Evolutionary conservation across 2,113 vertebrate species (phyloP), one percentile per base, ranked within the genome.

Genomic region (Amphiprion percula): DNA sequence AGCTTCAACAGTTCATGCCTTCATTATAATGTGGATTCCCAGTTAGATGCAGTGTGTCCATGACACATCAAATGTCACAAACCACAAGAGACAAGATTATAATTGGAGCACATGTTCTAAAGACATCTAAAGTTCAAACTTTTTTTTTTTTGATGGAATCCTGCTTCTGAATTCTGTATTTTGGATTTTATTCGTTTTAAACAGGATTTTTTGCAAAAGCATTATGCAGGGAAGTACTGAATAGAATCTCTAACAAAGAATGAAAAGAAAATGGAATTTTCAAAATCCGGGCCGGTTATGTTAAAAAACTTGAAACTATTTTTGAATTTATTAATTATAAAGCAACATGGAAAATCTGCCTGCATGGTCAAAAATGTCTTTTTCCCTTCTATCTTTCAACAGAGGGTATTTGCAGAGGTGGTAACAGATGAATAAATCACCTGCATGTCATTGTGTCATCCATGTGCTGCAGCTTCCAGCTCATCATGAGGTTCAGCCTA

Each of bases 401-500:
- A n/a, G 17, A 50, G 19, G 17, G 7, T 50, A 55, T 46, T 41
- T 46, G 17, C 9, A 52, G 59, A 49, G 39, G 0, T 68, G 50
- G 74, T 74, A 69, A 26, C 49, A 66, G 21, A 28, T 54, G 10
- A 39, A 78, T 9, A 17, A 21, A 30, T 56, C 41, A 30, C 46
- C 2, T 16, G 52, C 4, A 4, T 26, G 41, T 53, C 49, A 64
- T 53, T 60, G 44, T 74, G 71, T 65, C 55, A 68, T 39, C n/a
- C 7, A 8, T 37, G 63, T 46, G 61, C 58, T 28, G 14, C 54
- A 71, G 82, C 73, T 74, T 74, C 55, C 53, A 56, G 68, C 76
- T 85, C 85, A 88, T 87, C 64, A 84, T 37, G 62, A 80, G 39
- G 47, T 49, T 63, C 65, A 2, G 24, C 24, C 78, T 81, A 81